Evolutionary conservation across 1,140 invertebrate species (phyloP).

Genomic region (Lepidurus apus): DNA sequence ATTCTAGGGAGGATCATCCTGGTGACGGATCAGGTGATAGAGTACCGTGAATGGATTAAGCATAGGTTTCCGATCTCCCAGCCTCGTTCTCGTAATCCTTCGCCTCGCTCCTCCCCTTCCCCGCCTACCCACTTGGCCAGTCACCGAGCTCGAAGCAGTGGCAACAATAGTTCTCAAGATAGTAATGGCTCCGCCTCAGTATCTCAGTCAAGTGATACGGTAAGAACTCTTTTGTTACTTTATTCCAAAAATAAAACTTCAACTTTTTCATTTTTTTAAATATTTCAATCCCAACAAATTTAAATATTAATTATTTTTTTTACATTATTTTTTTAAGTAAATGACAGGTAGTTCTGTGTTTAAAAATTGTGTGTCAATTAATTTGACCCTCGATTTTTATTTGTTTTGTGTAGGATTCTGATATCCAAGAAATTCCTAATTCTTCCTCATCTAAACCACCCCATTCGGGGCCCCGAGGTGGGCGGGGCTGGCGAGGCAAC

Average conservation of each 20-base stretch:
- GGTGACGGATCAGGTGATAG: constrained; percentile 88
- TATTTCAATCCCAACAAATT: no score
- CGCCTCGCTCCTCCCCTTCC: neutral
- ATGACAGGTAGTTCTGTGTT: no score
- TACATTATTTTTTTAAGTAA: no score
- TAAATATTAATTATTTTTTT: no score
- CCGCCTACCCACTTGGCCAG: neutral
- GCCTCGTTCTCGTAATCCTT: constrained; percentile 17
- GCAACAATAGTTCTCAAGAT: neutral
- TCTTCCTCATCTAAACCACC: neutral
- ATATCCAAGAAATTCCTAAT: constrained; percentile 11
- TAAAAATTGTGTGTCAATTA: neutral
- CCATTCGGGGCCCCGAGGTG: neutral
- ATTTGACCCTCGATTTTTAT: neutral
- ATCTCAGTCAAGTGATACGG: constrained; percentile 18
- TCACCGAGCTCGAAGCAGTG: constrained; percentile 7
- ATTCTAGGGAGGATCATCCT: constrained; percentile 84
- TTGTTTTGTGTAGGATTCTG: neutral
- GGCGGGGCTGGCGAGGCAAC: neutral
- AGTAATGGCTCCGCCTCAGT: neutral
- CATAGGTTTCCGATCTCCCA: constrained; percentile 38
- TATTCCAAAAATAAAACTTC: neutral
- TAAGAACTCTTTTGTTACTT: neutral
- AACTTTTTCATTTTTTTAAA: neutral
- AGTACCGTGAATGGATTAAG: constrained; percentile 63